phyloP scores from a whole-genome alignment of 2,113 vertebrate species.

The Meriones unguiculatus region DNA sequence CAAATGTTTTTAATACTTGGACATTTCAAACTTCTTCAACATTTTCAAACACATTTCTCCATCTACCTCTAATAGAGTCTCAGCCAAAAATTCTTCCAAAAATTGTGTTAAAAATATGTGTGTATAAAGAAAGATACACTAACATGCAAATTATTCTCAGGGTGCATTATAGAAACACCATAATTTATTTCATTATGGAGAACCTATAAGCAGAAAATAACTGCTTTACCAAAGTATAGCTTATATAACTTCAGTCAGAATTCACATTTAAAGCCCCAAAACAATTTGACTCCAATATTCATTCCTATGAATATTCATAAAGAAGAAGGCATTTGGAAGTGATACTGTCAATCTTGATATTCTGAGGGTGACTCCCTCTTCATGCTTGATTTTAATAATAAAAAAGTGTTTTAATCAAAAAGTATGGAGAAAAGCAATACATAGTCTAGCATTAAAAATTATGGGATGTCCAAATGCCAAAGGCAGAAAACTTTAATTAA shows the following conservation, averaged over 20 bases:
- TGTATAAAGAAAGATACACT: neutral
- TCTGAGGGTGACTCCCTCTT: neutral
- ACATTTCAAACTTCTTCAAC: neutral
- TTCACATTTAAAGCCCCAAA: neutral
- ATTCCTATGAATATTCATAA: slow-evolving; percentile 20
- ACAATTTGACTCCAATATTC: neutral
- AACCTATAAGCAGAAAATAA: neutral
- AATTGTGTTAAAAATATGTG: neutral
- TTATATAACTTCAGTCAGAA: neutral
- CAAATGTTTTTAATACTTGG: neutral
- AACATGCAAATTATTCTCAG: neutral
- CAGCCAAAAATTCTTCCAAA: neutral
- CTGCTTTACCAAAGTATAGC: neutral
- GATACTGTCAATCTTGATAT: neutral
- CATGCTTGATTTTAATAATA: neutral
- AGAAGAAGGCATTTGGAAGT: neutral
- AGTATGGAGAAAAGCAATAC: neutral
- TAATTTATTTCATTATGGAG: slow-evolving; percentile 9
- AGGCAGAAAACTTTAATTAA: slow-evolving; percentile 54
- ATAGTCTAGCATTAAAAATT: slow-evolving; percentile 49
- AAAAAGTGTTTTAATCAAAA: neutral
- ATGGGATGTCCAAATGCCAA: neutral
- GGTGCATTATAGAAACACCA: neutral
- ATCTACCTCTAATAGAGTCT: neutral
- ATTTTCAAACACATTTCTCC: slow-evolving; percentile 24